These are phyloP conservation scores for Trichopoda pennipes DNA, from an alignment of 2,888 invertebrate species.

Conservation along the genomic window DNA sequence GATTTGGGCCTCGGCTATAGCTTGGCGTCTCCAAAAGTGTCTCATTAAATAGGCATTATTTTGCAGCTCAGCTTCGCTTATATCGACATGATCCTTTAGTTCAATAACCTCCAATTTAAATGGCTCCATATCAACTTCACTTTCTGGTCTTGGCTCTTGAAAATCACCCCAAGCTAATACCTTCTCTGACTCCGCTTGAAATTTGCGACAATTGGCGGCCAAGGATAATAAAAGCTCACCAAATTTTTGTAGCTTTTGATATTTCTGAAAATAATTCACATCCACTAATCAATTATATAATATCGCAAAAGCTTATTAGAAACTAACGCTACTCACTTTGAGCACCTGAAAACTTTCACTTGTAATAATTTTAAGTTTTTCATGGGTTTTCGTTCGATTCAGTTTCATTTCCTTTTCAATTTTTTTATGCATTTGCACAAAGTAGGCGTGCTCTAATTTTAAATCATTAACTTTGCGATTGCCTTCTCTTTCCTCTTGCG, in stretches of 20 bases:
- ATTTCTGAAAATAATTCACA: conserved; percentile 69
- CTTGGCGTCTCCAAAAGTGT: conserved; percentile 78
- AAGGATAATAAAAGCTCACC: conserved; percentile 76
- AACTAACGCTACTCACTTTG: conserved; percentile 71
- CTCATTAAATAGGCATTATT: conserved; percentile 72
- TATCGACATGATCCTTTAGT: conserved; percentile 73
- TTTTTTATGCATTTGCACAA: conserved; percentile 73
- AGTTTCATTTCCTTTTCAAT: conserved; percentile 73
- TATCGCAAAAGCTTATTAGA: not conserved
- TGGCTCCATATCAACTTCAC: conserved; percentile 32
- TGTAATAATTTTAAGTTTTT: conserved; percentile 74
- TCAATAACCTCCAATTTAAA: conserved; percentile 72
- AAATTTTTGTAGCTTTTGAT: conserved; percentile 72
- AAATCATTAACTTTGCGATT: conserved; percentile 73
- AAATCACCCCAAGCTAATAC: conserved; percentile 73
- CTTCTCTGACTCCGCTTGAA: conserved; percentile 78
- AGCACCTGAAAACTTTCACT: conserved; percentile 73
- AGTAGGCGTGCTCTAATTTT: conserved; percentile 75
- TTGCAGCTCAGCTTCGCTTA: conserved; percentile 74
- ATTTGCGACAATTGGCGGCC: conserved; percentile 76
- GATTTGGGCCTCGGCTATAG: conserved; percentile 75
- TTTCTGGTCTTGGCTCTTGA: conserved; percentile 47
- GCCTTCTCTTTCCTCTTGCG: conserved; percentile 72
- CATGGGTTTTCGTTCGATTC: conserved; percentile 72
- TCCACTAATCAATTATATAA: not conserved